A percentile compares a stretch with the other conserved stretches of the same genome.
phyloP scores from a whole-genome alignment of 2,888 invertebrate genomes.

The Leucophenga montana region DNA sequence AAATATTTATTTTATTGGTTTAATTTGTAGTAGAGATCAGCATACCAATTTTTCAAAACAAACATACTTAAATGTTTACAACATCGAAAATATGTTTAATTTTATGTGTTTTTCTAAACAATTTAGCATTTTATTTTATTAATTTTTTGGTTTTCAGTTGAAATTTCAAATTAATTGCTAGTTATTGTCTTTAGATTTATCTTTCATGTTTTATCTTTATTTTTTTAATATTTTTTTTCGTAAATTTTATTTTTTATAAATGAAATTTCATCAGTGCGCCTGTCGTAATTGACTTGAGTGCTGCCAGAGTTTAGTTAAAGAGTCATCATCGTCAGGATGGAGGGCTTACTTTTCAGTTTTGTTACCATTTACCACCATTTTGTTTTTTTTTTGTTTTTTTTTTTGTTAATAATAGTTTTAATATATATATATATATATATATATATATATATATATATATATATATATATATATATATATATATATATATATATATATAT shows the following conservation, averaged over 20 bases:
- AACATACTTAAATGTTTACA: conserved; percentile 39
- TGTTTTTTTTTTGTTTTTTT: neutral
- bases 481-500: too few species aligned
- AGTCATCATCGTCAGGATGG: conserved; percentile 4
- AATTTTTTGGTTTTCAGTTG: conserved; percentile 43
- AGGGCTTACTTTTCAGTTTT: conserved; percentile 1
- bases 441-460: too few species aligned
- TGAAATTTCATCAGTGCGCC: conserved; percentile 16
- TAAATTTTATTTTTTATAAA: conserved; percentile 31
- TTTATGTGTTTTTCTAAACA: neutral
- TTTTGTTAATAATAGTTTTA: neutral
- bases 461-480: too few species aligned
- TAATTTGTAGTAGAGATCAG: conserved; percentile 48
- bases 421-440: too few species aligned
- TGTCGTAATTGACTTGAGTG: conserved; percentile 19
- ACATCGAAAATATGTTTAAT: conserved; percentile 46
- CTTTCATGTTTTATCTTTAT: conserved; percentile 21
- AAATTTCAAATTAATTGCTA: conserved; percentile 53
- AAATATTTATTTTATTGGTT: neutral
- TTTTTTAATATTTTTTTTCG: conserved; percentile 13
- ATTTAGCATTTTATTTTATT: too few species aligned
- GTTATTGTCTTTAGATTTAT: conserved; percentile 62
- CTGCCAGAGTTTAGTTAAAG: neutral
- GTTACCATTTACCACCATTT: too few species aligned
- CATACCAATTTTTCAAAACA: conserved; percentile 54